Evolutionary conservation across 2,113 vertebrate species (phyloP).

Genomic region (Rostratula benghalensis): DNA sequence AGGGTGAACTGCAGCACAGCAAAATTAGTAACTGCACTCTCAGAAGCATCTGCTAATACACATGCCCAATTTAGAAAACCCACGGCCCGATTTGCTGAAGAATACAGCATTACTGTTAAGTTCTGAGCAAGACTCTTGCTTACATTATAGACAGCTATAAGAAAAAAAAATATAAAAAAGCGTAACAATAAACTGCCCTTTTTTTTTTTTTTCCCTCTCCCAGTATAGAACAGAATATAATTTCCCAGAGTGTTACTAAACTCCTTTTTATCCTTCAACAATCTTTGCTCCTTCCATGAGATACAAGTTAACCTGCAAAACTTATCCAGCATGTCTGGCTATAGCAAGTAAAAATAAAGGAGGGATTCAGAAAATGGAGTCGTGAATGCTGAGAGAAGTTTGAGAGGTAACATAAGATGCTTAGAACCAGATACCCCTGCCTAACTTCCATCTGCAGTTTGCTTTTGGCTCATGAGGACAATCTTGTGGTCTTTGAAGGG

Average conservation of each 20-base stretch:
- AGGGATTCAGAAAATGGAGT: not conserved
- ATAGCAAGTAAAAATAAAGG: not conserved
- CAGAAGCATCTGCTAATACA: slow-evolving; percentile 22
- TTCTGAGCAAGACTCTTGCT: not conserved
- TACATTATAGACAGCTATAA: not conserved
- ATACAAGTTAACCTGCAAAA: not conserved
- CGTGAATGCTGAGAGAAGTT: not conserved
- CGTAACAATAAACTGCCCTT: not conserved
- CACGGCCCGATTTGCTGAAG: not conserved
- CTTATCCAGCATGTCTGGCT: not conserved
- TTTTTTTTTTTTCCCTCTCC: accelerated
- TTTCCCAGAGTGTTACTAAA: not conserved
- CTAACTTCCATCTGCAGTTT: not conserved
- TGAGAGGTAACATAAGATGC: not conserved
- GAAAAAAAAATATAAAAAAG: not conserved
- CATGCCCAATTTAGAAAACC: slow-evolving; percentile 10
- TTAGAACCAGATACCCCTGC: not conserved
- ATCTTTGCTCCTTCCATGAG: not conserved
- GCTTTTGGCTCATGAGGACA: not conserved
- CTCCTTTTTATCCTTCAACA: not conserved
- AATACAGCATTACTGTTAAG: not conserved
- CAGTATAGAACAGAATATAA: not conserved
- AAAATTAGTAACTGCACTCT: not conserved
- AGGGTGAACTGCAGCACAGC: not conserved
- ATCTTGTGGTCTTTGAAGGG: not conserved